Evolutionary conservation across 2,888 invertebrate genomes (phyloP), one percentile per base, ranked within the genome.

Genomic region (Pomacea canaliculata): DNA sequence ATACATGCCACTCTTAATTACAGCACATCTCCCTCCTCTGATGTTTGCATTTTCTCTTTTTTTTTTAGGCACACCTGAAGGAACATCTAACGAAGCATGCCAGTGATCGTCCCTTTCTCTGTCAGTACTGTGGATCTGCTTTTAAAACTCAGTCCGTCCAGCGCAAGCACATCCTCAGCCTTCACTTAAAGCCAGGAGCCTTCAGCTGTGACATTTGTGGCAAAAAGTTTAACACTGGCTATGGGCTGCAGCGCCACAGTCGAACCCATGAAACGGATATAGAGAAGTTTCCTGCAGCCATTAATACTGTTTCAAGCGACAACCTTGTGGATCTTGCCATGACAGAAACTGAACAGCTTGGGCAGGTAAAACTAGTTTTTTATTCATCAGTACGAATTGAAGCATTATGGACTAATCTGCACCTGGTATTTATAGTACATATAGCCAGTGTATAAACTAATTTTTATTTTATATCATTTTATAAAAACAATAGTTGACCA

Each of bases 61-160:
- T 18, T 56, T 71, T 71, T 71, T n/a, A 80, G 78, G 80, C 80
- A 37, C 80, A 80, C 51, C 76, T 80, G 51, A 75, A 75, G 23
- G 80, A 80, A 27, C 80, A 80, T 60, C 62, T 68, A 68, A 71
- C 77, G 51, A 80, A 77, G 77, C 80, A 80, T 69, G 76, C 77
- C 48, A 63, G 78, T 7, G 80, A 80, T 46, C 76, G 80, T 23
- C 80, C 80, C 27, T 80, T 71, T 67, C 62, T 80, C 13, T 80
- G 80, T 72, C 80, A 80, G 56, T 80, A 76, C 51, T 80, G 80
- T 77, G 80, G 80, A 62, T 78, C 80, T 49, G 76, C 80, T 48
- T 80, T 80, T 63, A 80, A 80, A 70, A 80, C 80, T 7, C 80
- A 78, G 70, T 72, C 78, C 8, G 80, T 80, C 27, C 80, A 80